Evolutionary conservation across 2,797 vertebrate species (phyloP).

Genomic region (Petrocephalus schoutedeni): DNA sequence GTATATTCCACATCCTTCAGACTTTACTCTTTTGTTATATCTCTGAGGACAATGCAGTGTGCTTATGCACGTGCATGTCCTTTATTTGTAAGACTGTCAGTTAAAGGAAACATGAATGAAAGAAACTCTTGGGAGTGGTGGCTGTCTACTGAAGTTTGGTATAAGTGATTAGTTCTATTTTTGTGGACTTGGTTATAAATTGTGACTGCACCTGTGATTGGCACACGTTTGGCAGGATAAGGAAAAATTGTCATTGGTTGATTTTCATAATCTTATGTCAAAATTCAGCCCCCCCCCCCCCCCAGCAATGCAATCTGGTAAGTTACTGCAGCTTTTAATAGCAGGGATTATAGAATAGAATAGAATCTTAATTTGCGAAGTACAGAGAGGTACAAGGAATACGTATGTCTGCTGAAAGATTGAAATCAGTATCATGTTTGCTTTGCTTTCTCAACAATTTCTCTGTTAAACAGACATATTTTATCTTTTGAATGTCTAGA

Average conservation of each 20-base stretch:
- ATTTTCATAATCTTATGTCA: background rate
- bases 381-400: too few relatives aligned
- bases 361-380: too few relatives aligned
- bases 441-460: background rate
- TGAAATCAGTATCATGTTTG: background rate
- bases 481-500: background rate
- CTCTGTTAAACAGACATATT: background rate
- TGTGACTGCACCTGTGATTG: background rate
- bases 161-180: background rate
- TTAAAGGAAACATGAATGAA: background rate
- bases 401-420: background rate
- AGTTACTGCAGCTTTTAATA: background rate
- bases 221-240: background rate
- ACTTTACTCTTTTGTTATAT: constrained; percentile 21
- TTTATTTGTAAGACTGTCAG: background rate
- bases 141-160: background rate
- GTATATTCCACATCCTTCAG: constrained; percentile 49
- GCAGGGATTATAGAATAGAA: background rate
- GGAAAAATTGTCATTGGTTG: background rate
- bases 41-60: constrained; percentile 25
- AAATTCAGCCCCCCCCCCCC: background rate
- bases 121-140: background rate
- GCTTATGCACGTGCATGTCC: constrained; percentile 11
- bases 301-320: background rate
- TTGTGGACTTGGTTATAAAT: background rate